Percentiles rank a stretch among this genome's conserved stretches.
Evolutionary conservation across 2,888 invertebrate genomes (phyloP).

Genomic region (Coenonympha glycerion): DNA sequence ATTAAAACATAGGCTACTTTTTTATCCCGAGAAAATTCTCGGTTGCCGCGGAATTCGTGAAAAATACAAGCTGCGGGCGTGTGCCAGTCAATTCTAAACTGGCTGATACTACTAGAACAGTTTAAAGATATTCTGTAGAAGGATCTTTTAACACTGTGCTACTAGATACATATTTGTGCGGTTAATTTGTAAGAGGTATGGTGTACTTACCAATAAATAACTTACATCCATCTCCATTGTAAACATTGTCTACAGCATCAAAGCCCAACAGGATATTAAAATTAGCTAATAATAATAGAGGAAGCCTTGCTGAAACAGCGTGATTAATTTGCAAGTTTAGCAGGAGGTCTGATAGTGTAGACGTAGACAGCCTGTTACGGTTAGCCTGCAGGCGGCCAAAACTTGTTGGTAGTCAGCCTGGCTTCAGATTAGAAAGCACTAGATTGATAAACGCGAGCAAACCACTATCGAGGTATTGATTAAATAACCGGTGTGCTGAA

Average conservation of each 20-base stretch:
- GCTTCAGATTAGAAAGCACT: conserved; percentile 25
- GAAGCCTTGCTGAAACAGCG: conserved; percentile 22
- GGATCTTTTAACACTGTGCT: too few species aligned
- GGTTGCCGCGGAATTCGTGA: too few species aligned
- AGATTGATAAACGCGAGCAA: conserved; percentile 17
- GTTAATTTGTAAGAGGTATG: neutral
- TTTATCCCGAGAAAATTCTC: too few species aligned
- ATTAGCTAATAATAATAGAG: conserved; percentile 11
- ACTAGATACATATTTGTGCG: too few species aligned
- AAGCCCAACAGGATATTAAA: conserved; percentile 4
- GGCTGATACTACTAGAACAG: too few species aligned
- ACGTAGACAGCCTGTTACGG: conserved; percentile 25
- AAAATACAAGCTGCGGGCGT: too few species aligned
- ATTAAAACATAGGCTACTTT: too few species aligned
- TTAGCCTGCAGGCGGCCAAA: conserved; percentile 29
- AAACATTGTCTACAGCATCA: neutral
- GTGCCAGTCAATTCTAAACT: too few species aligned
- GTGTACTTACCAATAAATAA: neutral
- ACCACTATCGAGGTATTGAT: conserved; percentile 16
- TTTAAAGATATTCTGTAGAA: too few species aligned
- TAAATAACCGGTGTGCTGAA: conserved; percentile 8
- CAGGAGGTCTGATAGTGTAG: conserved; percentile 26
- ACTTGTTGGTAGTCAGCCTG: conserved; percentile 42
- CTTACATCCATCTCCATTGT: neutral
- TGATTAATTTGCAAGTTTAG: conserved; percentile 29